These are phyloP conservation scores for Aphelocoma californica DNA, from an alignment of 2,797 vertebrate species.

Conservation along the genomic window DNA sequence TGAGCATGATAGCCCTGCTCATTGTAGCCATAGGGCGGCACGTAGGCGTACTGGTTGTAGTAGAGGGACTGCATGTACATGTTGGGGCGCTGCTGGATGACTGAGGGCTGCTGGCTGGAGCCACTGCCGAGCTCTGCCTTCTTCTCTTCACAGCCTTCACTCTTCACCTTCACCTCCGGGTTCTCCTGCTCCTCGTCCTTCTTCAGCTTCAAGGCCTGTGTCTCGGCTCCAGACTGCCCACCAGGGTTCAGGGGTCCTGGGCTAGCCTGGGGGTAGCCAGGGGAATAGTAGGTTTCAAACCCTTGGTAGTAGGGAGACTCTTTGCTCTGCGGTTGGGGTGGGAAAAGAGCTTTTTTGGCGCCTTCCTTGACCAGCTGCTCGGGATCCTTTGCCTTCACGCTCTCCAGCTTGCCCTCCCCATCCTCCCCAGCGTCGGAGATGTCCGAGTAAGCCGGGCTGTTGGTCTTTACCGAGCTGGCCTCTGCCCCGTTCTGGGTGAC, in stretches of 20 bases:
- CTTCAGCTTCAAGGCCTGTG: constrained; percentile 87
- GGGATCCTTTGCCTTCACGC: constrained; percentile 86
- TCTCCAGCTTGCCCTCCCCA: constrained; percentile 91
- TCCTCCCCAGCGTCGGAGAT: constrained; percentile 98
- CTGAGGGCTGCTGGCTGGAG: constrained; percentile 89
- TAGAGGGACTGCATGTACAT: constrained; percentile 99
- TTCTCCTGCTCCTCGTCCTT: constrained; percentile 92
- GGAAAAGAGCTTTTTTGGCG: constrained; percentile 94
- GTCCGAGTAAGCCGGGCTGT: constrained; percentile 96
- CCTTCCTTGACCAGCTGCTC: constrained; percentile 90
- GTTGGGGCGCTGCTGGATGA: constrained; percentile 95
- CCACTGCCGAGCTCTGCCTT: constrained; percentile 80
- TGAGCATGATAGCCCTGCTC: constrained; percentile 96
- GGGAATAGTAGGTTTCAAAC: constrained; percentile 94
- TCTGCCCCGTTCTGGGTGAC: constrained; percentile 96
- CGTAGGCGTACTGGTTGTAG: constrained; percentile 97
- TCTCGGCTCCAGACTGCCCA: constrained; percentile 74
- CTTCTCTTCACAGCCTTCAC: constrained; percentile 88
- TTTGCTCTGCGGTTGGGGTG: constrained; percentile 87
- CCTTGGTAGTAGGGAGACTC: constrained; percentile 92
- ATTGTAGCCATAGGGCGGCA: constrained; percentile 93
- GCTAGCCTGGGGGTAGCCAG: constrained; percentile 92
- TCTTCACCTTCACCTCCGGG: constrained; percentile 87
- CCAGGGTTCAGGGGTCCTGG: constrained; percentile 83
- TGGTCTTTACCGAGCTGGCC: constrained; percentile 94